Percentiles rank a stretch among this genome's conserved stretches.
These are phyloP conservation scores for Anoplopoma fimbria DNA, from an alignment of 2,113 vertebrate species.

Conservation along the genomic window DNA sequence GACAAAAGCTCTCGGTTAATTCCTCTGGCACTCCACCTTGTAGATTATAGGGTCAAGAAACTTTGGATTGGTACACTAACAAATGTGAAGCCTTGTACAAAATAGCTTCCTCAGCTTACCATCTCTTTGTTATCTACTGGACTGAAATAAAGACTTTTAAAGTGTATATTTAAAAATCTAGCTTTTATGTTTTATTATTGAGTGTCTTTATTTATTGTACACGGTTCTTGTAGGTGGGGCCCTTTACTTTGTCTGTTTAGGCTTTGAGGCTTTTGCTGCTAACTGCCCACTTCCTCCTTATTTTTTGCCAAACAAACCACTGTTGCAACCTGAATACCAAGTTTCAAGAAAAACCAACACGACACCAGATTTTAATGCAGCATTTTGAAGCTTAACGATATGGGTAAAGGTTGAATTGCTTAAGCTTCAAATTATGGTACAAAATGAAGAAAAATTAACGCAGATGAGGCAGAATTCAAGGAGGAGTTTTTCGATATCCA, in stretches of 20 bases:
- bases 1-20: slow-evolving; percentile 31
- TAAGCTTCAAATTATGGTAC: not conserved
- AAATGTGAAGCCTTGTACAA: slow-evolving; percentile 4
- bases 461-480: not conserved
- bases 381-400: not conserved
- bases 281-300: slow-evolving; percentile 27
- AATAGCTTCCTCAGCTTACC: not conserved
- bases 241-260: slow-evolving; percentile 26
- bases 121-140: not conserved
- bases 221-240: not conserved
- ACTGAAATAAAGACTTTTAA: not conserved
- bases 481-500: slow-evolving; percentile 30
- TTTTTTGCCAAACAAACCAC: slow-evolving; percentile 10
- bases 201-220: not conserved
- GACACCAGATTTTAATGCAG: not conserved
- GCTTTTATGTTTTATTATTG: too few species aligned
- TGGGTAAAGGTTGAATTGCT: not conserved
- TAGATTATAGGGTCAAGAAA: slow-evolving; percentile 34
- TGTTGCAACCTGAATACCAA: too few species aligned
- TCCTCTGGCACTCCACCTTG: slow-evolving; percentile 27
- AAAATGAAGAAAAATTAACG: not conserved
- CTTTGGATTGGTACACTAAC: not conserved
- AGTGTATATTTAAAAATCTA: not conserved
- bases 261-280: slow-evolving; percentile 6
- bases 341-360: not conserved